Conservation (phyloP, 2,113 vertebrate genomes). For the Chauna torquata region DNA sequence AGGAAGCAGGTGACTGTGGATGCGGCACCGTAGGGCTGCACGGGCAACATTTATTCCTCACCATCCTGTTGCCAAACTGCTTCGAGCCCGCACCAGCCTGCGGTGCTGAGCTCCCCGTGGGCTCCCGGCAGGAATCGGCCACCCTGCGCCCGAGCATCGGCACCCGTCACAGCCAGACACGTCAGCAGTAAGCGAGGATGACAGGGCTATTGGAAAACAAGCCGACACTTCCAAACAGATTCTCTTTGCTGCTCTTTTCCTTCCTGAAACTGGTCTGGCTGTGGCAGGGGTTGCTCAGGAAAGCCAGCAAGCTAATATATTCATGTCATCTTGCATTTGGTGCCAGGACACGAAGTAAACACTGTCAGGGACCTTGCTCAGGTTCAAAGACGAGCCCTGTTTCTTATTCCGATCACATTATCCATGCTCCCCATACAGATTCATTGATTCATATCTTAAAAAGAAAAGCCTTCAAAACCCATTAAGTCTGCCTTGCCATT, state of each 20-base stretch:
- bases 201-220: constrained; percentile 13
- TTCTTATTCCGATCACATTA: constrained; percentile 67
- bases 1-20: background rate
- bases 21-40: background rate
- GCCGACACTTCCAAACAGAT: constrained; percentile 1
- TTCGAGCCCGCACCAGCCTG: too few species aligned
- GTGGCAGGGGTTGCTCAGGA: constrained; percentile 32
- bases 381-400: constrained; percentile 57
- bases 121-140: background rate
- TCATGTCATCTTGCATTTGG: constrained; percentile 57
- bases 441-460: constrained; percentile 69
- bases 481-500: constrained; percentile 42
- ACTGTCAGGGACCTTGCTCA: constrained; percentile 45
- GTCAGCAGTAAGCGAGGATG: background rate
- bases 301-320: constrained; percentile 58
- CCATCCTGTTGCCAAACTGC: background rate
- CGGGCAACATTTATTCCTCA: background rate
- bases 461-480: constrained; percentile 67
- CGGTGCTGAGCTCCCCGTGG: background rate
- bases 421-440: constrained; percentile 49
- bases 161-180: background rate
- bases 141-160: background rate
- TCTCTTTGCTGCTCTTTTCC: constrained; percentile 33
- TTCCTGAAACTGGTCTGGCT: constrained; percentile 35
- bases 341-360: constrained; percentile 62